These are phyloP conservation scores for Pangasianodon gigas DNA, from an alignment of 2,113 vertebrate genomes.

Conservation along the genomic window DNA sequence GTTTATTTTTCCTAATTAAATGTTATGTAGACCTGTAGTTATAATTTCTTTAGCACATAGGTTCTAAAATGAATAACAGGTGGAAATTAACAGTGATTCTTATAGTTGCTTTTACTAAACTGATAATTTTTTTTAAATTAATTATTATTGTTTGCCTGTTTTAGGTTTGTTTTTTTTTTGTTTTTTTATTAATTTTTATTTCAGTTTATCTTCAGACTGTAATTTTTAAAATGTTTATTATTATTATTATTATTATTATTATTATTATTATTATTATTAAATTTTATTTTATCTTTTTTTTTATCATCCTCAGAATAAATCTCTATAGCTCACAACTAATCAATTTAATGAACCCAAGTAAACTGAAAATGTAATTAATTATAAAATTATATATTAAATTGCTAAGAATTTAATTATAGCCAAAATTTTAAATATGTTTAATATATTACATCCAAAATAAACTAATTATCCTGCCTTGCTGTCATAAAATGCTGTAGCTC, in stretches of 20 bases:
- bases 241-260: not conserved
- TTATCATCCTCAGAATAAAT: not conserved
- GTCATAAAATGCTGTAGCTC: not conserved
- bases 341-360: not conserved
- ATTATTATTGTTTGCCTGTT: not conserved
- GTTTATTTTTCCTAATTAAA: not conserved
- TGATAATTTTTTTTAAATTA: too few relatives aligned
- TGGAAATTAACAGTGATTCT: too few relatives aligned
- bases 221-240: not conserved
- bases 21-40: too few relatives aligned
- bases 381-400: not conserved
- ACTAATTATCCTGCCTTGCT: not conserved
- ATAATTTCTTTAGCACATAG: too few relatives aligned
- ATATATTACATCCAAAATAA: not conserved
- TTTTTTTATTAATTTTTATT: too few relatives aligned
- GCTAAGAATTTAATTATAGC: not conserved
- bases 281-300: not conserved
- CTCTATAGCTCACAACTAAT: not conserved
- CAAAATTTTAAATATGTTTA: not conserved
- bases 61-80: too few relatives aligned
- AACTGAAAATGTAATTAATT: not conserved
- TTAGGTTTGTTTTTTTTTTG: not conserved
- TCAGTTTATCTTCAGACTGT: too few relatives aligned
- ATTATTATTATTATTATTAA: not conserved
- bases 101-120: too few relatives aligned